These are phyloP conservation scores for Chanos chanos DNA, from an alignment of 2,797 vertebrate genomes.

Conservation along the genomic window DNA sequence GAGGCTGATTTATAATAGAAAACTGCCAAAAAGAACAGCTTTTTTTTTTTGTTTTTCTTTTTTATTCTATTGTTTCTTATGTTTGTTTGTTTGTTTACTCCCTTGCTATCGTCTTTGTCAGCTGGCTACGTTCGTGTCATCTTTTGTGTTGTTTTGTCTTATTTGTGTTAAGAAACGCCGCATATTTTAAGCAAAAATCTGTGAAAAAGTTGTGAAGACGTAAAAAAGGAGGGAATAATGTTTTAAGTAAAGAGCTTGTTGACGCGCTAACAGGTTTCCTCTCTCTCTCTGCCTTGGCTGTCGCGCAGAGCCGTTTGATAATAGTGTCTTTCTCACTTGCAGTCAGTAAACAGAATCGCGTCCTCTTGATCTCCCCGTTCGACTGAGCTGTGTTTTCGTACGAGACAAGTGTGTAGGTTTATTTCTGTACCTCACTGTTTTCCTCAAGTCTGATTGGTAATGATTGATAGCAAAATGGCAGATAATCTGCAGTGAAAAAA, in stretches of 20 bases:
- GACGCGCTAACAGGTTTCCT: too few relatives aligned
- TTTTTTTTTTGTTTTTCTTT: neutral
- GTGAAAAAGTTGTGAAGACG: too few relatives aligned
- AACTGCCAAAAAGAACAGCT: too few relatives aligned
- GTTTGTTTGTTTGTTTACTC: neutral
- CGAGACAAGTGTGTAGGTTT: constrained; percentile 9
- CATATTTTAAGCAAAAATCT: too few relatives aligned
- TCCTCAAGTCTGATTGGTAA: neutral
- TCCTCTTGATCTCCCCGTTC: constrained; percentile 27
- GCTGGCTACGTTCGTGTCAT: too few relatives aligned
- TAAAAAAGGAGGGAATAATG: too few relatives aligned
- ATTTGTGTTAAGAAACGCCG: too few relatives aligned
- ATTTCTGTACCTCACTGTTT: constrained; percentile 17
- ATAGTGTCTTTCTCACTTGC: constrained; percentile 15
- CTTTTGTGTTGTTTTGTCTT: too few relatives aligned
- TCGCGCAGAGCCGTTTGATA: constrained; percentile 30
- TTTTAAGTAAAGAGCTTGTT: too few relatives aligned
- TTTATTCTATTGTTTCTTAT: neutral
- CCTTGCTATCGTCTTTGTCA: too few relatives aligned
- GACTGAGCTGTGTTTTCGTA: constrained; percentile 9
- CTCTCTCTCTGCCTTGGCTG: too few relatives aligned
- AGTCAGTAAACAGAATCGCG: constrained; percentile 35
- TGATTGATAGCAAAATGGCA: constrained; percentile 11
- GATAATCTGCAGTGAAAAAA: constrained; percentile 16
- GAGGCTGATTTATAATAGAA: too few relatives aligned